Percentiles rank a stretch among this genome's conserved stretches.
These are phyloP conservation scores for Drosophila phalerata DNA, from an alignment of 2,888 invertebrate species.

Conservation along the genomic window DNA sequence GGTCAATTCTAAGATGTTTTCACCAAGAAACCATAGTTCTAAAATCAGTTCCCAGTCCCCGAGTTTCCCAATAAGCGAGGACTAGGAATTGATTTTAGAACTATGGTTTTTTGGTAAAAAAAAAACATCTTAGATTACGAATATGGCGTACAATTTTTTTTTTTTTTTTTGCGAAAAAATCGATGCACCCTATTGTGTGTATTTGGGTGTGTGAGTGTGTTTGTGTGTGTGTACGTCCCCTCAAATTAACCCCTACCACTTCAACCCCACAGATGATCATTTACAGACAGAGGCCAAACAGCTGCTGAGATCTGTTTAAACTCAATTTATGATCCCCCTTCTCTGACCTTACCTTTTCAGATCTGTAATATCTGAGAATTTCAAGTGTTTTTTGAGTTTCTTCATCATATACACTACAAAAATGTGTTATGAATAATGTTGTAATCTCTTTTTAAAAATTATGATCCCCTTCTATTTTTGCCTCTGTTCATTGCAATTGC, in stretches of 20 bases:
- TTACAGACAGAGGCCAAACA: not conserved
- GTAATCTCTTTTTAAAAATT: not conserved
- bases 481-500: not conserved
- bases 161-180: too few relatives aligned
- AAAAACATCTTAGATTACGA: too few relatives aligned
- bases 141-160: too few relatives aligned
- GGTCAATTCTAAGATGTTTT: too few relatives aligned
- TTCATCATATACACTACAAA: not conserved
- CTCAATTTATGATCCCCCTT: not conserved
- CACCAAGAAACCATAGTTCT: too few relatives aligned
- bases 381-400: not conserved
- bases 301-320: conserved; percentile 8
- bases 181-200: too few relatives aligned
- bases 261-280: not conserved
- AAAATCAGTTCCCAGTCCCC: too few relatives aligned
- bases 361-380: not conserved
- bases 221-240: not conserved
- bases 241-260: not conserved
- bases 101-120: too few relatives aligned
- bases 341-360: not conserved
- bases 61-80: too few relatives aligned
- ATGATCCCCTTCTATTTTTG: not conserved
- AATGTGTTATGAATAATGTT: not conserved
- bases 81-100: too few relatives aligned
- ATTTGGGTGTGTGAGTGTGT: not conserved